Evolutionary conservation across 2,113 vertebrate genomes (phyloP), one percentile per base, ranked within the genome.

Genomic region (Centropus bengalensis): DNA sequence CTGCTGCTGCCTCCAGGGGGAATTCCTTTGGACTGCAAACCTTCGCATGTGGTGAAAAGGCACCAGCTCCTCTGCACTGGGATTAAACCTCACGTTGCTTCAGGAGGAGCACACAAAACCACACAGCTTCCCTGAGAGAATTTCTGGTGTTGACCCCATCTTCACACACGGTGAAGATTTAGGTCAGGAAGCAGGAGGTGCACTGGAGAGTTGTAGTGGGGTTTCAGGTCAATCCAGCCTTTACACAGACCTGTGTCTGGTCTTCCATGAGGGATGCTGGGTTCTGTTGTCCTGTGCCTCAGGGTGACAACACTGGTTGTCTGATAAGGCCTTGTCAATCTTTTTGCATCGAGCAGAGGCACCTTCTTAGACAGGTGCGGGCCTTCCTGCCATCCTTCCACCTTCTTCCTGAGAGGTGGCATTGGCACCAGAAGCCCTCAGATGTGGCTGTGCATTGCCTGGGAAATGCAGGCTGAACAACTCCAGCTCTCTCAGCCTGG

Each of bases 81-180:
- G 56, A 4, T 10, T 54, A 38, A 63, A 27, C 58, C 9, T 66
- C 0, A 36, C 36, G 36, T 36, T 36, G 36, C 23, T 69, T 44
- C 45, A 44, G 19, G 66, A 66, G 59, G 38, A 69, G 1, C 17
- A 17, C 14, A 10, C 14, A 18, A 27, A 26, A 6, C 14, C 36
- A 32, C 28, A 9, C 8, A 19, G 9, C 10, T 64, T 38, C 32
- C 24, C 30, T 36, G 44, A 44, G 26, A 79, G 33, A 11, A 54
- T 64, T 82, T 24, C 38, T 36, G 36, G 36, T 26, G 8, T 2
- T 75, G 54, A 17, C 14, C 21, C 36, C 1, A 2, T 27, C 67
- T 54, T 62, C 4, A 4, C 5, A 10, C 1, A 0, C 6, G 6
- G 60, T 38, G 13, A 68, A 49, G 49, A 26, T 71, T 62, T 45